These are phyloP conservation scores for Ictalurus furcatus DNA, from an alignment of 2,113 vertebrate species.

Conservation along the genomic window DNA sequence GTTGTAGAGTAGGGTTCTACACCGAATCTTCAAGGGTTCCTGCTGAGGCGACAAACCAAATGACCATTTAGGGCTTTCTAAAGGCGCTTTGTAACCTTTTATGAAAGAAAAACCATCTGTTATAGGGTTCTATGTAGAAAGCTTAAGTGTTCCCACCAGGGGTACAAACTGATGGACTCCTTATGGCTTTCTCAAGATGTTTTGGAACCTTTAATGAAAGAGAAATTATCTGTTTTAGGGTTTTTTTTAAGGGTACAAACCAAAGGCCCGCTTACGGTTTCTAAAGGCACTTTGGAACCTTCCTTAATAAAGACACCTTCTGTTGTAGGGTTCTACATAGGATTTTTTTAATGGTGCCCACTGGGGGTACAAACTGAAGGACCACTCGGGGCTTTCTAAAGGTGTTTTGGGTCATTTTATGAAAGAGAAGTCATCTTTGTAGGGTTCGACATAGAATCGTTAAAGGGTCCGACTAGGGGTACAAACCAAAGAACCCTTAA, in stretches of 20 bases:
- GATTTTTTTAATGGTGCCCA: too few relatives aligned
- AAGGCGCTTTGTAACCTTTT: too few relatives aligned
- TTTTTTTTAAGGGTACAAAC: too few relatives aligned
- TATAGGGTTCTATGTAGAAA: too few relatives aligned
- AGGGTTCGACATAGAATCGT: not conserved
- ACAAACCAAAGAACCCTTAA: not conserved
- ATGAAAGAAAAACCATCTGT: too few relatives aligned
- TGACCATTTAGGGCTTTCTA: too few relatives aligned
- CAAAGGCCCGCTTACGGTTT: not conserved
- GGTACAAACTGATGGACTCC: too few relatives aligned
- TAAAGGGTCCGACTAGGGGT: not conserved
- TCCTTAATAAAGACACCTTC: not conserved
- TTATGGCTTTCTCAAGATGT: too few relatives aligned
- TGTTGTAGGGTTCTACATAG: not conserved
- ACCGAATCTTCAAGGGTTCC: not conserved
- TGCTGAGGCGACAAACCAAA: not conserved
- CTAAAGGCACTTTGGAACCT: not conserved
- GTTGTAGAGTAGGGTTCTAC: not conserved
- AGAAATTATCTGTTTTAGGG: too few relatives aligned
- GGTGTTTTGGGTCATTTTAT: not conserved
- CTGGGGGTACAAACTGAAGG: not conserved
- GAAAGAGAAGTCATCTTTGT: not conserved
- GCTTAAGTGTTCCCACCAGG: too few relatives aligned
- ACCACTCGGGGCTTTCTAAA: not conserved
- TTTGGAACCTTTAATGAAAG: too few relatives aligned